Percentiles rank a stretch among this genome's conserved stretches.
These are phyloP conservation scores for Salticus scenicus DNA, from an alignment of 2,888 invertebrate genomes.

Conservation along the genomic window DNA sequence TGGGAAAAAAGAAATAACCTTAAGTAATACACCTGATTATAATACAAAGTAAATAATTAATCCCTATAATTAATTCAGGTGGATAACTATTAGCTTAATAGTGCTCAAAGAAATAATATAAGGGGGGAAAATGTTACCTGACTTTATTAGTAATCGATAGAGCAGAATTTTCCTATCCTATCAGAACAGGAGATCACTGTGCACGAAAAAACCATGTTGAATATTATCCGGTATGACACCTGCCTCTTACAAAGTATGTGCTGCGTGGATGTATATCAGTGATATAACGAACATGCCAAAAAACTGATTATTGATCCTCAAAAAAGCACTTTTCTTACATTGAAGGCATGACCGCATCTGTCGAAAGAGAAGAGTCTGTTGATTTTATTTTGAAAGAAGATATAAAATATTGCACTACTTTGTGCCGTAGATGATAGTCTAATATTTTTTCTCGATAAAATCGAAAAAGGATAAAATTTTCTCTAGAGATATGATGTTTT, in stretches of 20 bases:
- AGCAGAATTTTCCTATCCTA: neutral
- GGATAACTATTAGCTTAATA: too few relatives aligned
- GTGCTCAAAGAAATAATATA: too few relatives aligned
- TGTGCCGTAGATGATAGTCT: too few relatives aligned
- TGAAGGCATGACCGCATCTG: neutral
- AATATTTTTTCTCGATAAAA: too few relatives aligned
- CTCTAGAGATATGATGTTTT: too few relatives aligned
- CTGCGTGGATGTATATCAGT: neutral
- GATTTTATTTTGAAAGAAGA: neutral
- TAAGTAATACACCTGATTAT: too few relatives aligned
- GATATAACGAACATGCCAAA: neutral
- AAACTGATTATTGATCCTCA: slow-evolving; percentile 1
- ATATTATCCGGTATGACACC: slow-evolving; percentile 7
- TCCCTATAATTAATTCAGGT: too few relatives aligned
- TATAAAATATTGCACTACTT: too few relatives aligned
- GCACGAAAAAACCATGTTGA: neutral
- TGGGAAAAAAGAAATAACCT: too few relatives aligned
- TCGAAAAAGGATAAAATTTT: too few relatives aligned
- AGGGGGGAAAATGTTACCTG: too few relatives aligned
- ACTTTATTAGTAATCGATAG: slow-evolving; percentile 9
- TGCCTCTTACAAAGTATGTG: neutral
- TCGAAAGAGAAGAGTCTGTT: neutral
- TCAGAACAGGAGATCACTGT: neutral
- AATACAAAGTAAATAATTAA: too few relatives aligned
- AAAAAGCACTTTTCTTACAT: neutral